Evolutionary conservation across 2,113 vertebrate species (phyloP).

Genomic region (Leucosticte australis): DNA sequence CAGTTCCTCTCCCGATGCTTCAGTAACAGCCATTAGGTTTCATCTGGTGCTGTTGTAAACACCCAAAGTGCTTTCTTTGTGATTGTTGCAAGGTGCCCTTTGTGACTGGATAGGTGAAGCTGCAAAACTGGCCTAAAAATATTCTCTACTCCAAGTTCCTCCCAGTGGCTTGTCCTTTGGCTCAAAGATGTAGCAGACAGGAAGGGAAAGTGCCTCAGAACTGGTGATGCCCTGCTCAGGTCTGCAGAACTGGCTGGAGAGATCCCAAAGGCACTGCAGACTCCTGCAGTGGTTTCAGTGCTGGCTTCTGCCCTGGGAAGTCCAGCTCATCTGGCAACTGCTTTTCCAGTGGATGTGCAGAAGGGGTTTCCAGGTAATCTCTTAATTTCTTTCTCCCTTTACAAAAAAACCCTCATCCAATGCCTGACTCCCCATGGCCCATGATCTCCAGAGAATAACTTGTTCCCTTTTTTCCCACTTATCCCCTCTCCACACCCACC

Average conservation of each 20-base stretch:
- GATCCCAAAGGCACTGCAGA: not conserved
- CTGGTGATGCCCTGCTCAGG: not conserved
- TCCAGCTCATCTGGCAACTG: not conserved
- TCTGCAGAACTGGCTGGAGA: rapidly evolving
- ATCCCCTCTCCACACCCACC: conserved; percentile 10
- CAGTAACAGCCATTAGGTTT: not conserved
- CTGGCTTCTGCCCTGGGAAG: not conserved
- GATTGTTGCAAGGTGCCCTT: not conserved
- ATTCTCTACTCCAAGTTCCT: not conserved
- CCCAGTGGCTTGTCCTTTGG: not conserved
- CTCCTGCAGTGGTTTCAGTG: not conserved
- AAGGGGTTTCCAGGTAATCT: not conserved
- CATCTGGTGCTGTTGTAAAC: not conserved
- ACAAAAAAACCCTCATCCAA: not conserved
- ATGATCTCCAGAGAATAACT: not conserved
- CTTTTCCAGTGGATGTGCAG: not conserved
- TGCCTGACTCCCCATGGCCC: not conserved
- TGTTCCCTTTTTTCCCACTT: not conserved
- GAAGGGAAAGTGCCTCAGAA: not conserved
- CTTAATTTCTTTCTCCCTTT: not conserved
- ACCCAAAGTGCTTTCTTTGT: not conserved
- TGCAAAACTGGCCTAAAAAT: not conserved
- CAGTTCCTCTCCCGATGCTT: not conserved
- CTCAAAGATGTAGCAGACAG: not conserved
- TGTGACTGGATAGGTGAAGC: not conserved